Conservation (phyloP, 1,140 invertebrate genomes). For the Coptotermes formosanus region DNA sequence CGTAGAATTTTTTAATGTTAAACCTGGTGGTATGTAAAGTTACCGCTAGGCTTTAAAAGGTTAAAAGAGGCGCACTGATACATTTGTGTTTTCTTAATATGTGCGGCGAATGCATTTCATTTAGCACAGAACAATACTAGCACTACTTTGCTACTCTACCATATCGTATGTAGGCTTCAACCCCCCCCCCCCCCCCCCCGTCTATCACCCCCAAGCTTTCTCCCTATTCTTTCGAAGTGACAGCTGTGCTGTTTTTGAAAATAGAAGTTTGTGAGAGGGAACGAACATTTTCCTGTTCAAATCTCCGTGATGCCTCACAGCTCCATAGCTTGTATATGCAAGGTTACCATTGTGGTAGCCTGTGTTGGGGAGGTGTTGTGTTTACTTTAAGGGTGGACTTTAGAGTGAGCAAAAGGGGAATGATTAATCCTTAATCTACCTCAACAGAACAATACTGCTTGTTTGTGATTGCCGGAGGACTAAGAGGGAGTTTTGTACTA, state of each 20-base stretch:
- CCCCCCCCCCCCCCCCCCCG: too few relatives aligned
- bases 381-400: conserved; percentile 13
- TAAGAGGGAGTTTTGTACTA: background rate
- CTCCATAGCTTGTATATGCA: background rate
- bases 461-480: background rate
- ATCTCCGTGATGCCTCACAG: background rate
- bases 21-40: too few relatives aligned
- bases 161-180: background rate
- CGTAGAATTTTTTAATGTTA: too few relatives aligned
- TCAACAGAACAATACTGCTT: background rate
- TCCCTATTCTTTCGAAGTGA: conserved; percentile 7
- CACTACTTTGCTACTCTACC: background rate
- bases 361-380: background rate
- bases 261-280: background rate
- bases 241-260: conserved; percentile 15
- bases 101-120: background rate
- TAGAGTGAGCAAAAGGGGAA: background rate
- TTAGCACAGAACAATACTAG: background rate
- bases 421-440: conserved; percentile 13
- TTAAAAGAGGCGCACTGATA: too few relatives aligned
- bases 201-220: background rate
- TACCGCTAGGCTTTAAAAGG: too few relatives aligned
- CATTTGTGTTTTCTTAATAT: too few relatives aligned
- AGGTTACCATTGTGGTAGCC: background rate
- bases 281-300: background rate